Conservation (phyloP, 2,797 vertebrate species). For the Gallinago nigripennis region DNA sequence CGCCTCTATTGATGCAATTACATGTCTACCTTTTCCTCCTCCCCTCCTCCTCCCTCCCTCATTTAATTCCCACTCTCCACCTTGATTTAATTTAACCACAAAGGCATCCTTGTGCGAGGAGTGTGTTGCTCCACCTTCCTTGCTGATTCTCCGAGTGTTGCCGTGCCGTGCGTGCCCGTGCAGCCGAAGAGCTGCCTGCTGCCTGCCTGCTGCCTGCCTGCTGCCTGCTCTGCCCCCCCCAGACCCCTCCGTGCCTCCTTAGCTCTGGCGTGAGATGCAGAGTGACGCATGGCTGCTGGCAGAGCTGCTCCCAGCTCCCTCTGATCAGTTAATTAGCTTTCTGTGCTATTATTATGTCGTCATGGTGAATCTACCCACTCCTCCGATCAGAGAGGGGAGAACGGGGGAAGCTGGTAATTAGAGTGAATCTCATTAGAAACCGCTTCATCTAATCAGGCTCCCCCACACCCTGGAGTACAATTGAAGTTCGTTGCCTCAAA, state of each 20-base stretch:
- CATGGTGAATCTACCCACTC: conserved; percentile 81
- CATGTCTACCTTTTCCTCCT: background rate
- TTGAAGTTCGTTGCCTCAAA: conserved; percentile 67
- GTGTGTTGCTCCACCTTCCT: background rate
- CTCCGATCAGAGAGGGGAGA: conserved; percentile 74
- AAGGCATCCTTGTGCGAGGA: background rate
- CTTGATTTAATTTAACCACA: background rate
- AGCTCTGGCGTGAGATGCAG: background rate
- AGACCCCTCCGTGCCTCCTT: background rate
- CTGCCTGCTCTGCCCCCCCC: background rate
- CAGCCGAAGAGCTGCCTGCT: background rate
- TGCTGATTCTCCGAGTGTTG: rapidly evolving
- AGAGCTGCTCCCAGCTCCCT: conserved; percentile 67
- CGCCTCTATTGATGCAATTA: background rate
- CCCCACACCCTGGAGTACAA: conserved; percentile 72
- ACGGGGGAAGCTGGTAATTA: conserved; percentile 86
- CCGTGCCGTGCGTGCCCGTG: background rate
- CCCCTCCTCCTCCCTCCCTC: background rate
- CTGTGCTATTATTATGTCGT: conserved; percentile 76
- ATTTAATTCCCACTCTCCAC: background rate
- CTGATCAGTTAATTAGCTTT: conserved; percentile 75
- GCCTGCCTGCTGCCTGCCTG: background rate
- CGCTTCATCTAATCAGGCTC: conserved; percentile 81
- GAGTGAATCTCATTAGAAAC: conserved; percentile 87
- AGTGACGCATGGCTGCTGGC: conserved; percentile 62